Base-by-base conservation (phyloP, 2,888 invertebrate species). In the Gastrophysa polygoni region DNA sequence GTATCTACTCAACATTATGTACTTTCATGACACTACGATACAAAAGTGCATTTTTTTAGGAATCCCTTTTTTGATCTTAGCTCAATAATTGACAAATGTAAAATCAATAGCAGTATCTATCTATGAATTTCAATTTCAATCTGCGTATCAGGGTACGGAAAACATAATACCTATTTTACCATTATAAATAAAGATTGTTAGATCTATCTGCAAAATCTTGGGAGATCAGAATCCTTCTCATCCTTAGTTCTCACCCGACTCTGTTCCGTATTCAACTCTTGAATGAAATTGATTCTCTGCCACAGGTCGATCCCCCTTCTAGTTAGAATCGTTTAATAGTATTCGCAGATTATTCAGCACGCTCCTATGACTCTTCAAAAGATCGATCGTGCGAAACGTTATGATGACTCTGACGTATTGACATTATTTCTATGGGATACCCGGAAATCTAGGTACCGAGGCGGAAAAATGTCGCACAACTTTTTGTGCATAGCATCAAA, bases 271-370 rank as follows among this genome's bases (percentile, higher is more conserved):
- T 64, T 14, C 8, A 51, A 18, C 57, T 58, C 51, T 21, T 55
- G 47, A 59, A 49, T 46, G 55, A 44, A 44, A 46, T 38, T 46
- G 55, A 59, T 50, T 57, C 54, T 59, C 48, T 59, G 55, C 21
- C 28, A 38, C 44, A 32, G 46, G 52, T 49, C 46, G 59, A 24
- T 51, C 17, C 14, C 44, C 51, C 24, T 28, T 21, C 28, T 18
- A 20, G 49, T 54, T 50, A 28, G 44, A 57, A 51, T 48, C 60
- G 52, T 64, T 64, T 58, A 59, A 59, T 47, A 44, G 32, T 57
- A 57, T 60, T 60, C 57, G 38, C 49, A n/a, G n/a, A n/a, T n/a
- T 44, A 61, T 62, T 58, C 54, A 20, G 46, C 61, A 64, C 58
- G 61, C 58, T 51, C 32, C 50, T 58, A 61, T 61, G 58, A 55